phyloP scores from a whole-genome alignment of 2,797 vertebrate species.

The Pipistrellus pipistrellus region DNA sequence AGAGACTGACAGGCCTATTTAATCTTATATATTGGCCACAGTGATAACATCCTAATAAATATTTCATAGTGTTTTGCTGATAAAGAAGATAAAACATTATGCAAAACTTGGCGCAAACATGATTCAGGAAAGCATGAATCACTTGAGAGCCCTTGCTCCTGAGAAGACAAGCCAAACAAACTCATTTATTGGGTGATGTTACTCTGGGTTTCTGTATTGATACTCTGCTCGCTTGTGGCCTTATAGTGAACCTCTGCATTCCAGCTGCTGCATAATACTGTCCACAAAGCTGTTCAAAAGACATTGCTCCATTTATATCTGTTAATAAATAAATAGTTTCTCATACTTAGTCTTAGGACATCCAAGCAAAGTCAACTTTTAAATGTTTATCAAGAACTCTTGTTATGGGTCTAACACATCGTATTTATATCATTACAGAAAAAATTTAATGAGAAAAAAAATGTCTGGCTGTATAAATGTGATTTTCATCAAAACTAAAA shows the following conservation, averaged over 20 bases:
- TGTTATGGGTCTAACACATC: not conserved
- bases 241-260: slow-evolving; percentile 55
- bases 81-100: slow-evolving; percentile 84
- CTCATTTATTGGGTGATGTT: not conserved
- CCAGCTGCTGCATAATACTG: not conserved
- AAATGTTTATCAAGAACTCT: slow-evolving; percentile 15
- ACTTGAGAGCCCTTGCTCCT: slow-evolving; percentile 67
- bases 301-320: not conserved
- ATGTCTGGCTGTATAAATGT: not conserved
- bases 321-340: not conserved
- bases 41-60: slow-evolving; percentile 89
- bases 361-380: slow-evolving; percentile 24
- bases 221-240: not conserved
- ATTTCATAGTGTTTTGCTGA: slow-evolving; percentile 89
- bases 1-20: slow-evolving; percentile 79
- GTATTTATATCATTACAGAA: not conserved
- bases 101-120: slow-evolving; percentile 83
- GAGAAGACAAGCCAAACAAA: slow-evolving; percentile 71
- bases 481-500: not conserved
- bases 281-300: slow-evolving; percentile 1
- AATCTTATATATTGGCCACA: slow-evolving; percentile 89
- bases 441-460: slow-evolving; percentile 4
- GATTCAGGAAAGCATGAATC: slow-evolving; percentile 77
- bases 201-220: slow-evolving; percentile 43
- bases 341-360: not conserved